Evolutionary conservation across 2,888 invertebrate species (phyloP), one percentile per base, ranked within the genome.

Genomic region (Halictus ligatus): DNA sequence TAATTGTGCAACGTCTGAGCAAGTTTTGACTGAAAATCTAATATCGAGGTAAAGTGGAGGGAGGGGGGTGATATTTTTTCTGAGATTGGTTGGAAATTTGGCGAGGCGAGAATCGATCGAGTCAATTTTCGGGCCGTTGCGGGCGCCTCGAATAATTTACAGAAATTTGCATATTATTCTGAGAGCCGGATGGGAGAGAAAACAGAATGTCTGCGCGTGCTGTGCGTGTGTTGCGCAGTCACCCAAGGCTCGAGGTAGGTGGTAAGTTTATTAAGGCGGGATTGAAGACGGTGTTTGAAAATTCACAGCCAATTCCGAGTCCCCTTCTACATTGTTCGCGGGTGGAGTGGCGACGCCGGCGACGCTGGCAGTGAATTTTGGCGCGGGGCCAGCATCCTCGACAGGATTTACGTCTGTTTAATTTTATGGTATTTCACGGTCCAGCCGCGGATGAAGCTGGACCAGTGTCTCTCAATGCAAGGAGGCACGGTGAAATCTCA

Each of bases 401-500:
- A 71, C 76, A 85, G 91, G 86, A 91, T 91, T 91, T 91, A 91
- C 91, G 91, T 91, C 87, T 89, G 89, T 91, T 91, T 91, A 91
- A 91, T 91, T 91, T 91, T 89, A 91, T 89, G 91, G 89, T 86
- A 89, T 91, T 91, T 89, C 88, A 85, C 89, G 88, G 91, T 89
- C 85, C 79, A 82, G 76, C 81, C 75, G 78, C 76, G 81, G 88
- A 83, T 88, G 76, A 84, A 86, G 84, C 78, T 73, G 54, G 69
- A 76, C 82, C 86, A 88, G 84, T 84, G 84, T 75, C 29, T 85
- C 84, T 83, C 84, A 75, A 85, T 75, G 75, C 54, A 5, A 21
- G 13, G 6, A 10, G 58, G 12, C 58, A n/a, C 48, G 13, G 2
- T 6, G 48, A 69, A 29, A 50, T 80, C 64, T 29, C 25, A 4